phyloP scores from a whole-genome alignment of 2,113 vertebrate genomes.

The Nerophis ophidion region DNA sequence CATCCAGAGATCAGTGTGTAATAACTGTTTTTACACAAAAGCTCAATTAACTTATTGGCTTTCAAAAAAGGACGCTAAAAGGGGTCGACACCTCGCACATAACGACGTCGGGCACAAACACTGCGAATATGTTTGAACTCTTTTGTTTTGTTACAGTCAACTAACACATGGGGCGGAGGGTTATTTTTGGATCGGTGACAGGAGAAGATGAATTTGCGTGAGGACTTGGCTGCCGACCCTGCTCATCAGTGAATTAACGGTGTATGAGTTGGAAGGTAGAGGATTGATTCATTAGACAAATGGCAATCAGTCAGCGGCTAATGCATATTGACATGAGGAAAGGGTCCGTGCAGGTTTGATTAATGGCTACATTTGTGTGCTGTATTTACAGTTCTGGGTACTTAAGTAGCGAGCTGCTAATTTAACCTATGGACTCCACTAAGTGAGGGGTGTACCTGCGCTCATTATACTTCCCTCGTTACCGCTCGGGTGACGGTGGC shows the following conservation, averaged over 20 bases:
- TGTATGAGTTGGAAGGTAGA: conserved; percentile 56
- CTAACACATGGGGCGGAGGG: conserved; percentile 4
- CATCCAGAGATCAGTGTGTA: conserved; percentile 50
- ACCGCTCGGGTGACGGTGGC: too few species aligned
- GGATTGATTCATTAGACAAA: conserved; percentile 73
- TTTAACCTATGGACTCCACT: conserved; percentile 31
- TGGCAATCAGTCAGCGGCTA: conserved; percentile 70
- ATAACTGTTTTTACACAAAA: conserved; percentile 32
- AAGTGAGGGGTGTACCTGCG: conserved; percentile 21
- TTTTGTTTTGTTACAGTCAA: conserved; percentile 13
- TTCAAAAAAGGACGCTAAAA: background rate
- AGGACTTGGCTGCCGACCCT: conserved; percentile 42
- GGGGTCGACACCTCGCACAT: background rate
- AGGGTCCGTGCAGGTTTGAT: conserved; percentile 68
- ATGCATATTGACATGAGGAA: conserved; percentile 70
- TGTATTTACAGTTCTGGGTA: conserved; percentile 54
- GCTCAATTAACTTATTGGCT: background rate
- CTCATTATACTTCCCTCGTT: conserved; percentile 6
- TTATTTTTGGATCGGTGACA: conserved; percentile 45
- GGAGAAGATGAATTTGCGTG: conserved; percentile 48
- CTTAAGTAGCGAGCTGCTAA: conserved; percentile 47
- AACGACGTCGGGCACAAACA: background rate
- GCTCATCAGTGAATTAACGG: conserved; percentile 61
- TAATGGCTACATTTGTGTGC: conserved; percentile 61
- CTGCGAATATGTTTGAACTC: background rate